These are phyloP conservation scores for Pantala flavescens DNA, from an alignment of 1,140 invertebrate species.

Conservation along the genomic window DNA sequence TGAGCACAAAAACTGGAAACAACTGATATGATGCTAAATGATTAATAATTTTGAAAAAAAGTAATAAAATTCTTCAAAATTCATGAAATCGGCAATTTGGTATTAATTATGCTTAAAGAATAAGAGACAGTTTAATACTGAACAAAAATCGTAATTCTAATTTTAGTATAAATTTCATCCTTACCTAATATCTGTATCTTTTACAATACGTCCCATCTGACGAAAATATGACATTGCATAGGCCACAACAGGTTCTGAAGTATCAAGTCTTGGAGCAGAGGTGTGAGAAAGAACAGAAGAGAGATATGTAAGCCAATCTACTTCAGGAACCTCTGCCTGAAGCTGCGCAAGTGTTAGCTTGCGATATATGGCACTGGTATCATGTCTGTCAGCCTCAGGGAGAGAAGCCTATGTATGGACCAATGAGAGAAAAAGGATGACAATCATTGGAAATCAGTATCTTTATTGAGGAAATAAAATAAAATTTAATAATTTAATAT, in stretches of 20 bases:
- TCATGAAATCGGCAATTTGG: too few species aligned
- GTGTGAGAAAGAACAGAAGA: slow-evolving; percentile 49
- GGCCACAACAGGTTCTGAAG: slow-evolving; percentile 57
- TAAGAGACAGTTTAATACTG: too few species aligned
- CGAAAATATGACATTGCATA: slow-evolving; percentile 70
- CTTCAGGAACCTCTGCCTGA: slow-evolving; percentile 54
- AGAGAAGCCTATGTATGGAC: slow-evolving; percentile 48
- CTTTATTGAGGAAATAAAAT: too few species aligned
- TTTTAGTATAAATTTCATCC: background rate
- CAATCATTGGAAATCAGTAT: background rate
- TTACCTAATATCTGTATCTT: slow-evolving; percentile 55
- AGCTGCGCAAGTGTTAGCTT: slow-evolving; percentile 56
- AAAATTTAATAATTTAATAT: too few species aligned
- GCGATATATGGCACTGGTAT: slow-evolving; percentile 64
- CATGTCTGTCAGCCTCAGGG: slow-evolving; percentile 70
- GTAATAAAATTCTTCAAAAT: too few species aligned
- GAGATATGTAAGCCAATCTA: slow-evolving; percentile 70
- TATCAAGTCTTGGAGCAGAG: slow-evolving; percentile 38
- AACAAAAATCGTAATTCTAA: too few species aligned
- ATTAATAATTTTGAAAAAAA: too few species aligned
- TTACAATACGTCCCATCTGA: slow-evolving; percentile 62
- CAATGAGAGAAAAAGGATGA: background rate
- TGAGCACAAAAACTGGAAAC: too few species aligned
- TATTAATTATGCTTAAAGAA: too few species aligned
- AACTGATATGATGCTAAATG: too few species aligned